Base-by-base conservation (phyloP, 2,113 vertebrate genomes). In the Atherinomorus stipes region DNA sequence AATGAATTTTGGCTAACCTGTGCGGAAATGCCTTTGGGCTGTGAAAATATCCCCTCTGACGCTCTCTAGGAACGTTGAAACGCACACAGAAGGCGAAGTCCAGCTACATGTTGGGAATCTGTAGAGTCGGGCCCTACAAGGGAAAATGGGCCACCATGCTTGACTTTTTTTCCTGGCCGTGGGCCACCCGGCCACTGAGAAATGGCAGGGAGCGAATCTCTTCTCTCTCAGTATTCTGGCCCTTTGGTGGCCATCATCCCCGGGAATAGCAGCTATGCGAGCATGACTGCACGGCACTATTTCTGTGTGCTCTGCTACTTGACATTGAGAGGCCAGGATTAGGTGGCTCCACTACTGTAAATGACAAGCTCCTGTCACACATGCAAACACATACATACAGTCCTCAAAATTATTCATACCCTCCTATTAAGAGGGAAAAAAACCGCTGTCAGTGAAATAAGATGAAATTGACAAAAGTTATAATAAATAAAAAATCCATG, bases 271-370 rank as follows among this genome's bases (percentile, higher is more conserved):
- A 91, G 86, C 81, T 90, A 89, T 90, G 91, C 85, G 91, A 89
- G 87, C 89, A 90, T 93, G 92, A 93, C 92, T 86, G 80, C 91
- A 91, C 81, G 4, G 63, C 84, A 84, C 92, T 93, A 93, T 93
- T 93, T 93, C 87, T 86, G 91, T 91, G 84, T 66, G 63, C 80
- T 79, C 80, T 81, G 86, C 87, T 86, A 85, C 91, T 90, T 93
- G 91, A 93, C 92, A 93, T 93, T 92, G 91, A 92, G 86, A 92
- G 86, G 87, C 82, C 37, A 8, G 83, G 91, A 91, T 92, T 92
- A 91, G 88, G 86, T 85, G 88, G 89, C 87, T 89, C 82, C 80
- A 89, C 85, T 88, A 91, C 88, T 90, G 90, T 91, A 89, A 85
- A 91, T 74, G 86, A 86, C 85, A 45, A 76, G 62, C 80, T 59